Percentiles rank a stretch among this genome's conserved stretches.
These are phyloP conservation scores for Leptosomus discolor DNA, from an alignment of 2,113 vertebrate species.

Conservation along the genomic window DNA sequence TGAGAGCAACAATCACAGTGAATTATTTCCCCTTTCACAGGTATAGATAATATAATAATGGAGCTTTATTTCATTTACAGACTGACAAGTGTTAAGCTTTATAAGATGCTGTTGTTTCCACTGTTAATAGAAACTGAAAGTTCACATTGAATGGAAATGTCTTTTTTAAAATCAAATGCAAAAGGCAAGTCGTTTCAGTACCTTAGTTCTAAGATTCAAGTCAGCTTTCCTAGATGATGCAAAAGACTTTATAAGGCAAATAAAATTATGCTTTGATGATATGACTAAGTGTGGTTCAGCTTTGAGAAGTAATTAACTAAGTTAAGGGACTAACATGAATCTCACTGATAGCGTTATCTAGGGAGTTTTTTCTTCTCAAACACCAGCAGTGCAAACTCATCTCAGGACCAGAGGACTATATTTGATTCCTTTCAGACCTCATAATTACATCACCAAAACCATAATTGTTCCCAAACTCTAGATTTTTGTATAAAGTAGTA, in stretches of 20 bases:
- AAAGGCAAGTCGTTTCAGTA: background rate
- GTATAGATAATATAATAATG: background rate
- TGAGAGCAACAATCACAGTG: constrained; percentile 3
- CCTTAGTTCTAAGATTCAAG: background rate
- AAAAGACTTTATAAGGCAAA: background rate
- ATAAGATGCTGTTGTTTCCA: background rate
- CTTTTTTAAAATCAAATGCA: background rate
- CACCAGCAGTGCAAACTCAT: background rate
- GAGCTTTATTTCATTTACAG: background rate
- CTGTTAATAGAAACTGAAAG: background rate
- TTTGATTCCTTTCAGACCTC: background rate
- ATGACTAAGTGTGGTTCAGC: background rate
- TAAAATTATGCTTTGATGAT: background rate
- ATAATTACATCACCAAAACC: background rate
- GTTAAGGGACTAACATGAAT: background rate
- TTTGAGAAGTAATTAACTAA: background rate
- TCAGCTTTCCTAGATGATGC: background rate
- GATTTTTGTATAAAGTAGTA: background rate
- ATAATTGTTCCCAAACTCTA: background rate
- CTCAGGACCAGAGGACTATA: background rate
- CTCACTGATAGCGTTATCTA: background rate
- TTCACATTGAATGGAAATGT: background rate
- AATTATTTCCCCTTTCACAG: constrained; percentile 2
- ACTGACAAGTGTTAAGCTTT: background rate
- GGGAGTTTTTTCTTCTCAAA: background rate